Base-by-base conservation (phyloP, 2,113 vertebrate species). In the Oriolus oriolus region DNA sequence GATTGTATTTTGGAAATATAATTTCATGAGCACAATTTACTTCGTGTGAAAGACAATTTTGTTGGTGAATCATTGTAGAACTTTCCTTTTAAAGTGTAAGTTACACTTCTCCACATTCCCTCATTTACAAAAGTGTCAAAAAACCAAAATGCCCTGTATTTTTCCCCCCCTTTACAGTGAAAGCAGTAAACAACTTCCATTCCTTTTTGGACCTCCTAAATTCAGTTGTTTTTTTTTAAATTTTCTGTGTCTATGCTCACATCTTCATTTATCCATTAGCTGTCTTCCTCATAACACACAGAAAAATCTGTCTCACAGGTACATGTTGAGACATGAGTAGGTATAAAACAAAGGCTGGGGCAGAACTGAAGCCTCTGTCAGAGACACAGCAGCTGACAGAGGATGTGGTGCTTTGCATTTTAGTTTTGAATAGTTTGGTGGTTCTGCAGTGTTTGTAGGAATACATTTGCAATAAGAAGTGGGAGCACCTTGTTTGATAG, bases 191-290 rank as follows among this genome's bases (percentile, higher is more conserved):
- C 11, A n/a, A 9, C 2, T 57, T 19, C 8, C 7, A 4, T 73
- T 84, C 20, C 10, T 60, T 71, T 56, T 24, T 59, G 6, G 30
- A 21, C 20, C 27, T 81, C 39, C 15, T n/a, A 47, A 52, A 69
- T 5, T n/a, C 42, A 5, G n/a, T n/a, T n/a, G n/a, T 11, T 45
- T 57, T 49, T 63, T 23, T 47, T 49, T 23, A 18, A 26, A 13
- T 56, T 49, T 61, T 82, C 18, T 64, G 0, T n/a, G 7, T 22
- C 42, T 63, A 0, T 23, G 9, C 19, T 71, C 4, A 3, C 1
- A 1, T 71, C 13, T 59, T 76, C 24, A 27, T 69, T 76, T 89
- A 24, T 59, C 44, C 18, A 20, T 60, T 79, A 60, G 11, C 52
- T 75, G 2, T 28, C 13, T 22, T 78, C n/a, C n/a, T 71, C 9